A percentile compares a stretch with the other conserved stretches of the same genome.
phyloP scores from a whole-genome alignment of 2,888 invertebrate species.

The Ferdinandea cuprea region DNA sequence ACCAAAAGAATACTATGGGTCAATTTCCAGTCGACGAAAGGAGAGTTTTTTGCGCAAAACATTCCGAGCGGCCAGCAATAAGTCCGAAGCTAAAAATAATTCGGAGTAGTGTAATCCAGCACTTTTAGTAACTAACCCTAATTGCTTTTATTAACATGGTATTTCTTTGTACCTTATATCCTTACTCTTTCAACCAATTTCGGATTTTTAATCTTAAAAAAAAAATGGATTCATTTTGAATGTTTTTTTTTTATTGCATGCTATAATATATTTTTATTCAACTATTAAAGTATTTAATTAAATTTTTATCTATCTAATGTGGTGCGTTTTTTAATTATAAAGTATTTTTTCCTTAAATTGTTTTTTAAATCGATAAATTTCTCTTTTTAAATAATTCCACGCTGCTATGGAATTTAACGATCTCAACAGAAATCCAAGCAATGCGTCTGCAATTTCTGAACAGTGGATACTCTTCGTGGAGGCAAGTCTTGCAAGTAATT shows the following conservation, averaged over 20 bases:
- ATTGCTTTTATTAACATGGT: slow-evolving; percentile 1
- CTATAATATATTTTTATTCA: slow-evolving; percentile 22
- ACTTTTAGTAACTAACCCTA: slow-evolving; percentile 15
- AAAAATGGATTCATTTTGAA: not conserved
- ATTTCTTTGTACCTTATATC: slow-evolving; percentile 31
- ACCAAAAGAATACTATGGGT: slow-evolving; percentile 63
- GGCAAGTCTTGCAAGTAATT: slow-evolving; percentile 80
- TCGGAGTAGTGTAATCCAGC: slow-evolving; percentile 46
- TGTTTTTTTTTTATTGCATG: slow-evolving; percentile 48
- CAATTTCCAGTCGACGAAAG: slow-evolving; percentile 78
- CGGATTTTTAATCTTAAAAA: slow-evolving; percentile 9
- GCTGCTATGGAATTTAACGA: slow-evolving; percentile 78
- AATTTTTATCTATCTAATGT: slow-evolving; percentile 30
- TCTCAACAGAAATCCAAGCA: slow-evolving; percentile 81
- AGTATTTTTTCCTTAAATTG: slow-evolving; percentile 2
- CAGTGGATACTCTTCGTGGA: slow-evolving; percentile 81
- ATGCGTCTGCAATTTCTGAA: slow-evolving; percentile 80
- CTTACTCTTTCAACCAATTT: slow-evolving; percentile 28
- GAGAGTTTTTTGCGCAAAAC: slow-evolving; percentile 84
- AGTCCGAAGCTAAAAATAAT: slow-evolving; percentile 70
- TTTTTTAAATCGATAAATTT: slow-evolving; percentile 72
- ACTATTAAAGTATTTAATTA: slow-evolving; percentile 34
- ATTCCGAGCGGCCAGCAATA: slow-evolving; percentile 80
- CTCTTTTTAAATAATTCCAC: slow-evolving; percentile 75
- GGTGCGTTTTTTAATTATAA: slow-evolving; percentile 42